Evolutionary conservation across 2,113 vertebrate genomes (phyloP).

Genomic region (Laticauda colubrina): DNA sequence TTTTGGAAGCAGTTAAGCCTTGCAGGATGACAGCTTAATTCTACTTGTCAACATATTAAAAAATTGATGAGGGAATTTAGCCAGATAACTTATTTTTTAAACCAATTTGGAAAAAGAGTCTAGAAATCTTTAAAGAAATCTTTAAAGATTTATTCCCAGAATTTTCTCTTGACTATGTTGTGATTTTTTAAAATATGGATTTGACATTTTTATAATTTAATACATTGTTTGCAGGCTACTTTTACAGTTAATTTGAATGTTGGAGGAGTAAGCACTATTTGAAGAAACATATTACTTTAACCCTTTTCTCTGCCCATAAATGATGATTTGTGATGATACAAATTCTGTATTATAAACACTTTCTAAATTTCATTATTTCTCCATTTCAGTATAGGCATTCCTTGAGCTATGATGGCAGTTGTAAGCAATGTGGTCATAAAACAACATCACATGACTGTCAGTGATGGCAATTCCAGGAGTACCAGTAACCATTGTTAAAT

Average conservation of each 20-base stretch:
- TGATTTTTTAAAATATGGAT: background rate
- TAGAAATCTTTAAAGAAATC: slow-evolving; percentile 33
- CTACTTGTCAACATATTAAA: slow-evolving; percentile 55
- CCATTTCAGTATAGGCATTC: background rate
- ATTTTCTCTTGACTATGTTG: background rate
- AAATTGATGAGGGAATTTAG: background rate
- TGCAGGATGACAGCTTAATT: slow-evolving; percentile 47
- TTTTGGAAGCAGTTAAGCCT: slow-evolving; percentile 22
- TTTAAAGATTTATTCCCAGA: background rate
- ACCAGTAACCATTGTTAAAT: background rate
- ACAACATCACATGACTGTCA: background rate
- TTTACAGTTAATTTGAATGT: background rate
- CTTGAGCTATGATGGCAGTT: background rate
- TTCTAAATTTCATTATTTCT: background rate
- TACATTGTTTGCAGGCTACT: background rate
- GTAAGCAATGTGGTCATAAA: background rate
- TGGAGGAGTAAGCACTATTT: background rate
- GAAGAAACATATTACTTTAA: background rate
- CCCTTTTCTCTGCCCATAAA: background rate
- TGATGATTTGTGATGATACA: background rate
- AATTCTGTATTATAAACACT: background rate
- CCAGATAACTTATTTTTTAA: slow-evolving; percentile 52
- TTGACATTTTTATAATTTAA: background rate
- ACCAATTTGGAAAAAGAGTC: slow-evolving; percentile 31
- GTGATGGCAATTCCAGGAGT: background rate